A percentile compares a stretch with the other conserved stretches of the same genome.
phyloP scores from a whole-genome alignment of 2,113 vertebrate species.

The Trichechus manatus region DNA sequence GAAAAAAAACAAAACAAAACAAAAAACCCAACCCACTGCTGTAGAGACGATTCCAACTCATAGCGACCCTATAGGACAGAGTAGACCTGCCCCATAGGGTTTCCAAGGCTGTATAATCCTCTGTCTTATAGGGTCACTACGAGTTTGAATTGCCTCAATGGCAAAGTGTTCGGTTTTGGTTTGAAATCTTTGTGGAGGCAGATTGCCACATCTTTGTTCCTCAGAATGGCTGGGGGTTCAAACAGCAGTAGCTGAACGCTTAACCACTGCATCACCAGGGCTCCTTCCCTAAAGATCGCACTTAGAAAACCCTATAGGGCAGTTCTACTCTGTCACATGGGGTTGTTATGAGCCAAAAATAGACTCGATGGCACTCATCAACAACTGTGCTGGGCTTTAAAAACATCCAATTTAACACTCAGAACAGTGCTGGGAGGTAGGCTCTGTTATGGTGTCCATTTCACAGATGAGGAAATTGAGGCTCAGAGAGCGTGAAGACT shows the following conservation, averaged over 20 bases:
- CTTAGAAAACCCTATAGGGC: too few relatives aligned
- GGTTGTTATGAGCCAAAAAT: background rate
- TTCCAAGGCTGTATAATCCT: background rate
- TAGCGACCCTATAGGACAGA: background rate
- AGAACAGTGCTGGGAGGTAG: background rate
- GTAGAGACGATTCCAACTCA: background rate
- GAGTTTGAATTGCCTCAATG: background rate
- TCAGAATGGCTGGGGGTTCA: background rate
- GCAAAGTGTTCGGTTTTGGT: background rate
- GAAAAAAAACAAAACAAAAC: too few relatives aligned
- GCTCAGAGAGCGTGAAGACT: background rate
- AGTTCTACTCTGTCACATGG: background rate
- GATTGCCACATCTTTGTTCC: background rate
- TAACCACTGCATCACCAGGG: background rate
- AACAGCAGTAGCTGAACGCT: background rate
- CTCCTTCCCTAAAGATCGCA: background rate
- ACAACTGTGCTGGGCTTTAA: background rate
- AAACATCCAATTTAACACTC: background rate
- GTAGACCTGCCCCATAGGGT: too few relatives aligned
- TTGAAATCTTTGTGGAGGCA: background rate
- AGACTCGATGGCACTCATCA: background rate
- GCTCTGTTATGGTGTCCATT: accelerated
- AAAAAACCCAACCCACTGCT: background rate
- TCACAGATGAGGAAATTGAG: background rate
- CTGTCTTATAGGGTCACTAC: background rate